Conservation (phyloP, 1,140 invertebrate genomes). For the Plectus sambesii region DNA sequence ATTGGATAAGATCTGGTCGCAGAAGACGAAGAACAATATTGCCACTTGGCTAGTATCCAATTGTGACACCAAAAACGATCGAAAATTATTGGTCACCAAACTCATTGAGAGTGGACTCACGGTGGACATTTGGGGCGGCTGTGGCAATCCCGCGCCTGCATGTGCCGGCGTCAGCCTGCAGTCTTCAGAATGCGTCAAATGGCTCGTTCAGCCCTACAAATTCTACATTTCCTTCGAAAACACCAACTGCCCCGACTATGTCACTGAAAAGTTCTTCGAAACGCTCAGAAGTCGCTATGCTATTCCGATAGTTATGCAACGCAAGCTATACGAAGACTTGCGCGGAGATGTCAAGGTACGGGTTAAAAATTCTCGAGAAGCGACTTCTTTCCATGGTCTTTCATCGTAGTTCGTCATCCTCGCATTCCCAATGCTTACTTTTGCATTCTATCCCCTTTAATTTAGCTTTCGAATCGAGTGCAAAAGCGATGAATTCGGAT, state of each 20-base stretch:
- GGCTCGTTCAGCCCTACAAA: constrained; percentile 86
- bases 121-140: constrained; percentile 61
- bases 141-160: too few relatives aligned
- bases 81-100: constrained; percentile 52
- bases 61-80: constrained; percentile 51
- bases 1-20: neutral
- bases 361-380: too few relatives aligned
- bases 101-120: constrained; percentile 52
- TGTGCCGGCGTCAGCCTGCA: too few relatives aligned
- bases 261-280: constrained; percentile 90
- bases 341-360: too few relatives aligned
- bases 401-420: too few relatives aligned
- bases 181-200: too few relatives aligned
- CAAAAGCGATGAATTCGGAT: too few relatives aligned
- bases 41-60: constrained; percentile 56
- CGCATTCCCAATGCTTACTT: too few relatives aligned
- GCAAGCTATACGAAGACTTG: neutral
- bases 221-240: constrained; percentile 96
- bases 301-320: neutral
- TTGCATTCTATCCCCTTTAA: too few relatives aligned
- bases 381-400: too few relatives aligned
- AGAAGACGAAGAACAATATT: neutral
- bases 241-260: constrained; percentile 85
- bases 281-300: constrained; percentile 41
- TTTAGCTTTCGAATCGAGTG: too few relatives aligned